A percentile compares a stretch with the other conserved stretches of the same genome.
Conservation (phyloP, 2,113 vertebrate genomes). For the Anhinga anhinga region DNA sequence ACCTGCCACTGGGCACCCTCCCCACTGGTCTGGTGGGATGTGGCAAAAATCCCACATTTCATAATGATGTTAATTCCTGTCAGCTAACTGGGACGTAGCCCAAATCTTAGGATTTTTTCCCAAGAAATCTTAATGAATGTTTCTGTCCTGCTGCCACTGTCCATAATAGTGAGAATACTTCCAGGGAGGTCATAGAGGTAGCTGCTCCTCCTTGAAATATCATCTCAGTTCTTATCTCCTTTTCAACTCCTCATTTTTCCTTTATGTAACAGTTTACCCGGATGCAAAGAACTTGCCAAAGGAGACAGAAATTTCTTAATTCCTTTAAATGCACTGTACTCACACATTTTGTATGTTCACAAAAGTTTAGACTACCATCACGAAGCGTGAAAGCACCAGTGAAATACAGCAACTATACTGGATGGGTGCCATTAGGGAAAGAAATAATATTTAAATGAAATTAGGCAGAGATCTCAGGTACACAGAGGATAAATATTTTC, state of each 20-base stretch:
- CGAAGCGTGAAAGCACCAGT: background rate
- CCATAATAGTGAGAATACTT: background rate
- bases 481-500: conserved; percentile 27
- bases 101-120: accelerated
- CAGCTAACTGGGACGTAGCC: background rate
- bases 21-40: background rate
- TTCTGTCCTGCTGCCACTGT: background rate
- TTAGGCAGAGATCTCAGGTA: background rate
- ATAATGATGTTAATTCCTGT: background rate
- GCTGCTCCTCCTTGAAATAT: accelerated
- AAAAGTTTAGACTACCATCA: background rate
- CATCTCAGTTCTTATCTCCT: background rate
- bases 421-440: background rate
- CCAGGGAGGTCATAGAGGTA: background rate
- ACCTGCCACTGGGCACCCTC: background rate
- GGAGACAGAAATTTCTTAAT: background rate
- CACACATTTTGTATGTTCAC: background rate
- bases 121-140: background rate
- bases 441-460: conserved; percentile 6
- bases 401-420: background rate
- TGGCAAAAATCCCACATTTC: background rate
- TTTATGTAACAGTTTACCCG: background rate
- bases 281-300: background rate
- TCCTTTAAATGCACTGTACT: background rate
- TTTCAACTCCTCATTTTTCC: background rate